Evolutionary conservation across 2,797 vertebrate species (phyloP).

Genomic region (Setipinna tenuifilis): DNA sequence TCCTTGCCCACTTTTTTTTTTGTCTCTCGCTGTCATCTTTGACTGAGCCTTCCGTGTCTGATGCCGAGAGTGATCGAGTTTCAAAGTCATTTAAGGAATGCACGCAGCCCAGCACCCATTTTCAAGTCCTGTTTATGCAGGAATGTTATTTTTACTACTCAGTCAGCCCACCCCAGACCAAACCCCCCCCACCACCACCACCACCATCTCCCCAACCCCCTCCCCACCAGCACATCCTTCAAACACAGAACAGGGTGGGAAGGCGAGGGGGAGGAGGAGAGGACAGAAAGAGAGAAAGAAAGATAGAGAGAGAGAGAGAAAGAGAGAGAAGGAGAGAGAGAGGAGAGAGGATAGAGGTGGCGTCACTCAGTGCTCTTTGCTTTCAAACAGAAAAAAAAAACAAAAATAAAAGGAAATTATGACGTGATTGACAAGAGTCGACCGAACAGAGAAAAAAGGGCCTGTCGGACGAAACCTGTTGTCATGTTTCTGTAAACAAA

Average conservation of each 20-base stretch:
- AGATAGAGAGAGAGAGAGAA: not conserved
- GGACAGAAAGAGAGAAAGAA: not conserved
- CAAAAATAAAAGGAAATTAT: constrained; percentile 51
- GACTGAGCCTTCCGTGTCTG: constrained; percentile 50
- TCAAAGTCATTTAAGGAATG: constrained; percentile 70
- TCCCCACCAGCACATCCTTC: constrained; percentile 45
- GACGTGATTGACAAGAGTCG: constrained; percentile 34
- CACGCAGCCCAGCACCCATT: constrained; percentile 61
- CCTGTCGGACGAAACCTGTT: constrained; percentile 64
- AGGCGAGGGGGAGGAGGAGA: constrained; percentile 44
- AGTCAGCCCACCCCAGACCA: constrained; percentile 48
- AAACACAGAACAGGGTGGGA: constrained; percentile 37
- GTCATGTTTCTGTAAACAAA: constrained; percentile 68
- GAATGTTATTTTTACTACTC: constrained; percentile 73
- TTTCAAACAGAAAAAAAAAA: constrained; percentile 54
- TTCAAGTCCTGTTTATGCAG: constrained; percentile 73
- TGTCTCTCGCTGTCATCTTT: constrained; percentile 53
- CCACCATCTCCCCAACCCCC: constrained; percentile 31
- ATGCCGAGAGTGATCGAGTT: constrained; percentile 68
- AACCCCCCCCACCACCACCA: not conserved
- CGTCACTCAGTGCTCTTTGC: not conserved
- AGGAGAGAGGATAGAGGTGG: not conserved
- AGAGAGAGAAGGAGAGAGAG: not conserved
- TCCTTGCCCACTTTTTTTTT: not conserved
- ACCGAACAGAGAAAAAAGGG: constrained; percentile 37